Evolutionary conservation across 2,797 vertebrate species (phyloP).

Genomic region (Denticeps clupeoides): DNA sequence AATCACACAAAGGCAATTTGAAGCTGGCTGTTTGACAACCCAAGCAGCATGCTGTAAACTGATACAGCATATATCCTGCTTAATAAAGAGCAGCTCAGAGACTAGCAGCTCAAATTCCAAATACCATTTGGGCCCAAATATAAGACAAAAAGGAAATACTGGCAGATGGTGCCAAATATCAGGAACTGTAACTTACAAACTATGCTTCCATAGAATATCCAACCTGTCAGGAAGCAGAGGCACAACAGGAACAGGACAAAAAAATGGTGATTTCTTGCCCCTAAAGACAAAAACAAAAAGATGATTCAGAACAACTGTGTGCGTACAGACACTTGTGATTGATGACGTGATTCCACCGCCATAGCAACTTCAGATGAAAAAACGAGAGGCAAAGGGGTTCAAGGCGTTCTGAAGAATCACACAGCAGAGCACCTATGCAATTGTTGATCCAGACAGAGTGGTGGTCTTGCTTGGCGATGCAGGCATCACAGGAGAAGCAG

Average conservation of each 20-base stretch:
- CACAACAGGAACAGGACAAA: conserved; percentile 75
- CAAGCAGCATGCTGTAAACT: too few species aligned
- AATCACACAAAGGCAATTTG: not conserved
- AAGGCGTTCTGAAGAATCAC: too few species aligned
- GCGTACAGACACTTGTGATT: too few species aligned
- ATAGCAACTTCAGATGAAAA: too few species aligned
- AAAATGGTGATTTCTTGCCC: conserved; percentile 80
- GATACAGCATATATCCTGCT: too few species aligned
- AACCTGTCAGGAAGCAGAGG: conserved; percentile 55
- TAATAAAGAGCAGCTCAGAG: too few species aligned
- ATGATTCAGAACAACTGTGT: not conserved
- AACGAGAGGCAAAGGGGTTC: not conserved
- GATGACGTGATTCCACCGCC: too few species aligned
- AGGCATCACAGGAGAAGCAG: conserved; percentile 73
- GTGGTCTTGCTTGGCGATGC: conserved; percentile 86
- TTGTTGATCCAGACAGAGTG: conserved; percentile 83
- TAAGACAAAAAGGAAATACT: too few species aligned
- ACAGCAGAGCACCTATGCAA: conserved; percentile 70
- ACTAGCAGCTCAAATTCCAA: too few species aligned
- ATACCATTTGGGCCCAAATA: too few species aligned
- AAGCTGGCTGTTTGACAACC: not conserved
- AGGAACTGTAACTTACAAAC: conserved; percentile 61
- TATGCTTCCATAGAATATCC: conserved; percentile 71
- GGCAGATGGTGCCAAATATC: too few species aligned
- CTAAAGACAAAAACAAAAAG: conserved; percentile 40